phyloP scores from a whole-genome alignment of 2,888 invertebrate species.

The Euproctis similis region DNA sequence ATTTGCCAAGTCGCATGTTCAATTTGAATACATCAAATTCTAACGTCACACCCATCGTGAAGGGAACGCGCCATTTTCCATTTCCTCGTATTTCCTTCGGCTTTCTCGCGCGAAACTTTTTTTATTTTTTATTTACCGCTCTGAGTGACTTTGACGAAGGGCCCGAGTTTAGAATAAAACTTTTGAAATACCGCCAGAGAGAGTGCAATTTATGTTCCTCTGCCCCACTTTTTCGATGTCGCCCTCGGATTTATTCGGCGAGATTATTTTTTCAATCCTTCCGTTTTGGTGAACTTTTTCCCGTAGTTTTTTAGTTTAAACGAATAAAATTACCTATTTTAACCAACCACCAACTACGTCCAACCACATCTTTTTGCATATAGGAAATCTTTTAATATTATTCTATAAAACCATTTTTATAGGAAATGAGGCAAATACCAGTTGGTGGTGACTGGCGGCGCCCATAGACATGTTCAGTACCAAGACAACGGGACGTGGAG shows the following conservation, averaged over 20 bases:
- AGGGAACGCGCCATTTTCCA: constrained; percentile 31
- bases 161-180: constrained; percentile 50
- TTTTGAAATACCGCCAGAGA: constrained; percentile 30
- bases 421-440: too few relatives aligned
- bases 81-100: constrained; percentile 34
- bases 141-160: constrained; percentile 59
- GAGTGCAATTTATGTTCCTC: constrained; percentile 31
- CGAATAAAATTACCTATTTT: too few relatives aligned
- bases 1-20: constrained; percentile 6
- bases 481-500: too few relatives aligned
- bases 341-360: too few relatives aligned
- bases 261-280: constrained; percentile 23
- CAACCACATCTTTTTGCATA: too few relatives aligned
- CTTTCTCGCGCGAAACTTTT: constrained; percentile 32
- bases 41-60: constrained; percentile 12
- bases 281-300: too few relatives aligned
- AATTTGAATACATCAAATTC: constrained; percentile 16
- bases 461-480: too few relatives aligned
- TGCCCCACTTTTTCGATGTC: constrained; percentile 32
- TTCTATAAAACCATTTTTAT: too few relatives aligned
- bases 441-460: too few relatives aligned
- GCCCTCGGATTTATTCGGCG: constrained; percentile 14
- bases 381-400: too few relatives aligned
- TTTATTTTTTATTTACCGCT: constrained; percentile 52
- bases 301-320: too few relatives aligned